Evolutionary conservation across 2,113 vertebrate species (phyloP).

Genomic region (Leptobrachium leishanense): DNA sequence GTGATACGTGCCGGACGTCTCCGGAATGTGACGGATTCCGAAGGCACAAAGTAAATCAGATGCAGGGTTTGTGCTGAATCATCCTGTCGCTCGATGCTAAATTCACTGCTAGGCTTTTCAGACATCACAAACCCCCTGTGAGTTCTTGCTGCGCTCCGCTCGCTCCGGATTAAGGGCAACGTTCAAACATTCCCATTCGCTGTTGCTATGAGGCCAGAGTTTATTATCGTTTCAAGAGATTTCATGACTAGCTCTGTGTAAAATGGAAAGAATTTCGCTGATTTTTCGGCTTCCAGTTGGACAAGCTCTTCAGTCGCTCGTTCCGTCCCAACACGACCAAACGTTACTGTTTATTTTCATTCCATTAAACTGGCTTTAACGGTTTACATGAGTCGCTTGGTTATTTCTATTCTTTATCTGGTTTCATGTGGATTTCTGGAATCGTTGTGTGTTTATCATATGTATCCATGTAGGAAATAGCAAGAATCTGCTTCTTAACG

Average conservation of each 20-base stretch:
- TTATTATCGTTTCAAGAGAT: conserved; percentile 59
- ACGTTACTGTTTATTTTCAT: conserved; percentile 68
- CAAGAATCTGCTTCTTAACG: too few relatives aligned
- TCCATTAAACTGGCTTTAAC: conserved; percentile 73
- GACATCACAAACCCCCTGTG: conserved; percentile 63
- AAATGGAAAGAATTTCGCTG: conserved; percentile 73
- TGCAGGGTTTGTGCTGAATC: conserved; percentile 34
- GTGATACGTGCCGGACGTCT: too few relatives aligned
- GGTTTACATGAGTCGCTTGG: conserved; percentile 62
- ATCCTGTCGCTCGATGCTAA: conserved; percentile 52
- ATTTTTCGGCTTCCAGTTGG: conserved; percentile 63
- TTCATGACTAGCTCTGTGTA: conserved; percentile 70
- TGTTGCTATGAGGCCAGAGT: conserved; percentile 58
- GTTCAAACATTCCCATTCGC: conserved; percentile 60
- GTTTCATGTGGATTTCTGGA: conserved; percentile 3
- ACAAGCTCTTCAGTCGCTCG: conserved; percentile 60
- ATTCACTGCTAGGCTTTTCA: conserved; percentile 60
- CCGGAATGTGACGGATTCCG: too few relatives aligned
- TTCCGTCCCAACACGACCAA: conserved; percentile 56
- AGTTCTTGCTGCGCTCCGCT: conserved; percentile 63
- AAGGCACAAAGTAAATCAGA: background rate
- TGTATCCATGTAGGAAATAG: too few relatives aligned
- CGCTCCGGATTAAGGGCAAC: conserved; percentile 59
- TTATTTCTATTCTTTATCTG: conserved; percentile 3
- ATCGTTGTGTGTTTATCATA: background rate